Evolutionary conservation across 2,888 invertebrate genomes (phyloP).

Genomic region (Ischnura elegans): DNA sequence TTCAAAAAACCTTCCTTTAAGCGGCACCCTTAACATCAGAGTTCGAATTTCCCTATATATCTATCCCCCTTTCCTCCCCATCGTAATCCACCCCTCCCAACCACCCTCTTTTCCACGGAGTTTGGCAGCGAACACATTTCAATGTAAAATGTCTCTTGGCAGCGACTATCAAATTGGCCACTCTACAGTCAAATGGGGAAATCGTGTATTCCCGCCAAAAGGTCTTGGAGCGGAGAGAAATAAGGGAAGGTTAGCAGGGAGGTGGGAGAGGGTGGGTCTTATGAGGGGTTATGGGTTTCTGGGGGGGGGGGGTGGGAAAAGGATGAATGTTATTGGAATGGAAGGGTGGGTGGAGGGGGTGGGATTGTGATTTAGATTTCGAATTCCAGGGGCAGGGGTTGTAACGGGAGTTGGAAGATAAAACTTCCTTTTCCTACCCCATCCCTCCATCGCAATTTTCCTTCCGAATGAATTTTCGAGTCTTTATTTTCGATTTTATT

Average conservation of each 20-base stretch:
- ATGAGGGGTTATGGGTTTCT: no score
- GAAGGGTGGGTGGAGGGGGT: background rate
- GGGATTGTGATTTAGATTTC: background rate
- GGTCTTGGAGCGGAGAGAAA: background rate
- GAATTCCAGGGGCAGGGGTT: background rate
- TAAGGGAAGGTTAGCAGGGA: background rate
- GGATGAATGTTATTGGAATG: background rate
- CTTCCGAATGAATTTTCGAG: constrained; percentile 21
- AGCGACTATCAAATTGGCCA: constrained; percentile 62
- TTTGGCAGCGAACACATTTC: constrained; percentile 59
- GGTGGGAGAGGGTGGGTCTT: background rate
- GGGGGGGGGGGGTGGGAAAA: background rate
- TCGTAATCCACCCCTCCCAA: background rate
- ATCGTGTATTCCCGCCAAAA: constrained; percentile 53
- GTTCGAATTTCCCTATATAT: no score
- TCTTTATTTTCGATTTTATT: background rate
- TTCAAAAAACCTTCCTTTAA: no score
- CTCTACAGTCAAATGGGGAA: constrained; percentile 60
- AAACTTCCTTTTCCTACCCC: background rate
- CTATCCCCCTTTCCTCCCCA: no score
- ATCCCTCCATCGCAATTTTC: background rate
- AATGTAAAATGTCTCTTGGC: constrained; percentile 62
- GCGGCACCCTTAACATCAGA: no score
- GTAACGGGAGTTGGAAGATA: background rate
- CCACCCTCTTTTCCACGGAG: constrained; percentile 19